Conservation (phyloP, 1,140 invertebrate species). For the Penaeus japonicus region DNA sequence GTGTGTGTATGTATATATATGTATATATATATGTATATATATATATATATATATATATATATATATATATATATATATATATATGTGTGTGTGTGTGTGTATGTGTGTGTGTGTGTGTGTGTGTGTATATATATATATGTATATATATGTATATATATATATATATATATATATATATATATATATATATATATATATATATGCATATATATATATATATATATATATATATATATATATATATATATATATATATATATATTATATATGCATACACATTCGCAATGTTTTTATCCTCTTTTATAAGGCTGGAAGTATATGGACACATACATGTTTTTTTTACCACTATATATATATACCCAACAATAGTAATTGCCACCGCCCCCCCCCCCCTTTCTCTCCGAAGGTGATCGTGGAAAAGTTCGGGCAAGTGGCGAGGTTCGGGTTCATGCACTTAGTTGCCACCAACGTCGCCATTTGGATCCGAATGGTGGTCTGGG, state of each 20-base stretch:
- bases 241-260: not conserved
- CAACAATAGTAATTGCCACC: not conserved
- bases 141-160: not conserved
- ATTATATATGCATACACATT: not conserved
- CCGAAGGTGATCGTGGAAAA: constrained; percentile 69
- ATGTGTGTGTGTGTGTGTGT: not conserved
- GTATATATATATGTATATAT: not conserved
- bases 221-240: not conserved
- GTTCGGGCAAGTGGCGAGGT: constrained; percentile 69
- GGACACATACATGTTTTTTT: too few species aligned
- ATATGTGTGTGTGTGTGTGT: not conserved
- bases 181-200: not conserved
- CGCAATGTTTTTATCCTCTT: not conserved
- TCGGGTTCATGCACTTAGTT: constrained; percentile 72
- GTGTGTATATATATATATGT: not conserved
- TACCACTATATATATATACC: not conserved
- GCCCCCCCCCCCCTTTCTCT: not conserved
- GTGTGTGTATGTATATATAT: too few species aligned
- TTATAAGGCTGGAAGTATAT: not conserved
- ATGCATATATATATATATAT: not conserved
- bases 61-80: too few species aligned
- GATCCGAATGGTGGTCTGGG: constrained; percentile 72
- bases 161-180: not conserved
- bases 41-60: not conserved
- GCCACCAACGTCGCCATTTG: constrained; percentile 72